These are phyloP conservation scores for Drosophila takahashii DNA, from an alignment of 1,140 invertebrate genomes.

Conservation along the genomic window DNA sequence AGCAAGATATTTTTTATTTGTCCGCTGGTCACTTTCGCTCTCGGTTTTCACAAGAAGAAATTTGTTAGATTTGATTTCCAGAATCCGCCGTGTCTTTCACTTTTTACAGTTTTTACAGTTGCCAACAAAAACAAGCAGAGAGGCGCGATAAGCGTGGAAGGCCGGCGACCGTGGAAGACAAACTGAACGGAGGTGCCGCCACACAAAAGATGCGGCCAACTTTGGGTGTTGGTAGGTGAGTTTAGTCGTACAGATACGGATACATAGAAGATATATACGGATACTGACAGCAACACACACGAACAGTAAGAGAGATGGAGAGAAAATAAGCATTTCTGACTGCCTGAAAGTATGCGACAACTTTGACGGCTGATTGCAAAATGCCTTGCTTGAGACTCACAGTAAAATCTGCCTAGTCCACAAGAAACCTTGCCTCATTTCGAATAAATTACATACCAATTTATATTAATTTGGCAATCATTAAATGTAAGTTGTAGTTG, in stretches of 20 bases:
- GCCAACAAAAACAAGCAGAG: conserved; percentile 17
- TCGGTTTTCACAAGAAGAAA: conserved; percentile 51
- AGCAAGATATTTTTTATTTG: conserved; percentile 31
- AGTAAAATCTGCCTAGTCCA: background rate
- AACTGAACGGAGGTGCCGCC: conserved; percentile 54
- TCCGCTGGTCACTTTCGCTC: conserved; percentile 64
- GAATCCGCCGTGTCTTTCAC: conserved; percentile 73
- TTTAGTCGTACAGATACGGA: conserved; percentile 6
- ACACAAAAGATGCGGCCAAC: conserved; percentile 56
- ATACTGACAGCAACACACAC: background rate
- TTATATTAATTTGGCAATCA: background rate
- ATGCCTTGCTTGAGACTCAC: background rate
- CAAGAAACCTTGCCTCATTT: background rate
- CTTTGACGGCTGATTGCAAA: background rate
- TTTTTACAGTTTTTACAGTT: conserved; percentile 48
- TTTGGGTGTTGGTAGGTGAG: conserved; percentile 53
- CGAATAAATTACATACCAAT: too few species aligned
- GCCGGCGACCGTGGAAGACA: conserved; percentile 57
- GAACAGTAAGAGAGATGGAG: conserved; percentile 10
- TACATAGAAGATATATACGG: background rate
- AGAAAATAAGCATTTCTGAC: conserved; percentile 1
- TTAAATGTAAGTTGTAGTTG: too few species aligned
- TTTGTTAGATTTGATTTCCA: conserved; percentile 55
- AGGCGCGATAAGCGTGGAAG: conserved; percentile 59
- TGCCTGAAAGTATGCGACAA: conserved; percentile 46